A percentile compares a stretch with the other conserved stretches of the same genome.
These are phyloP conservation scores for Pangasius sanitwongsei DNA, from an alignment of 2,797 vertebrate genomes.

Conservation along the genomic window DNA sequence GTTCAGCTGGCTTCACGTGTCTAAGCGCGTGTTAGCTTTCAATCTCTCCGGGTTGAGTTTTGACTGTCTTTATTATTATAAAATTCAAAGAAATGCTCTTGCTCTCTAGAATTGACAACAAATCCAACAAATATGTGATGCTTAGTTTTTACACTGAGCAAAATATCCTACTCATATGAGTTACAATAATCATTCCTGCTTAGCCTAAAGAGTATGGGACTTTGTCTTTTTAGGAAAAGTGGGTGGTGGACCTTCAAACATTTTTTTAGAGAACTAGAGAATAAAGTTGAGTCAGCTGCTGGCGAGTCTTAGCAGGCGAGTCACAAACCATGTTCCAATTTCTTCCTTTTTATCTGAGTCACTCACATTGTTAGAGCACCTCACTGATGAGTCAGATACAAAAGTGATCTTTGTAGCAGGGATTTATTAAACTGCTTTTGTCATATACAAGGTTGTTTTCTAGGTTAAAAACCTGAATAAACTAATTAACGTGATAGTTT, in stretches of 20 bases:
- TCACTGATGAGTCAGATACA: conserved; percentile 13
- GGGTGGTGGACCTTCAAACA: background rate
- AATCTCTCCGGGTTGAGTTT: background rate
- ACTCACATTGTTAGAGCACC: background rate
- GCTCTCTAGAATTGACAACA: background rate
- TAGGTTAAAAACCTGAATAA: background rate
- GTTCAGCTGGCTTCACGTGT: too few species aligned
- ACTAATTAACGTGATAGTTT: background rate
- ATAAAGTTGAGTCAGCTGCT: background rate
- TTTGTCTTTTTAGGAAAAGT: background rate
- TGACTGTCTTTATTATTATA: background rate
- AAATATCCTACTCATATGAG: background rate
- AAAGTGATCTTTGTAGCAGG: conserved; percentile 1
- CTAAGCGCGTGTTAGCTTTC: background rate
- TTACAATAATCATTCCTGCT: background rate
- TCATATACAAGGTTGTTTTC: background rate
- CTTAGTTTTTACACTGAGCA: background rate
- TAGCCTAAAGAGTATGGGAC: background rate
- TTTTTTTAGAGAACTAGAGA: background rate
- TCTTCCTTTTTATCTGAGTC: conserved; percentile 21
- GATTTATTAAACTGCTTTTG: background rate
- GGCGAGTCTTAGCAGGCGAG: background rate
- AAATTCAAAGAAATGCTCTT: background rate
- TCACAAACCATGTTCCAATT: conserved; percentile 10
- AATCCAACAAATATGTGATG: background rate